Percentiles rank a stretch among this genome's conserved stretches.
Evolutionary conservation across 2,888 invertebrate genomes (phyloP).

Genomic region (Drosophila mercatorum): DNA sequence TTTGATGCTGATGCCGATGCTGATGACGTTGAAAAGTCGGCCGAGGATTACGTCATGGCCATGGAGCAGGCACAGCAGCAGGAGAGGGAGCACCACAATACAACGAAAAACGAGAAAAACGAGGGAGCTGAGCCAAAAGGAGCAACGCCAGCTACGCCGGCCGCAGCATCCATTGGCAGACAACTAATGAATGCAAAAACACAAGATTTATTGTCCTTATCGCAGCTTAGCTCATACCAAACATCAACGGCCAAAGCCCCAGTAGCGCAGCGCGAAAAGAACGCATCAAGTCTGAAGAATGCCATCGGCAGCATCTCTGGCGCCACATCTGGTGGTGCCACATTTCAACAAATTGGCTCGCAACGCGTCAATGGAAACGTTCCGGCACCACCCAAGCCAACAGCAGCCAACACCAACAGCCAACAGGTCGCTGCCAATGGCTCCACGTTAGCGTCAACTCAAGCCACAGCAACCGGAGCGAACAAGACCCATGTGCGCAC

Average conservation of each 20-base stretch:
- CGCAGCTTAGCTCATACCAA: slow-evolving; percentile 71
- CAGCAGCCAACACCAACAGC: slow-evolving; percentile 14
- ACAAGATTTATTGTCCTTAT: slow-evolving; percentile 77
- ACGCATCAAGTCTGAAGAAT: slow-evolving; percentile 51
- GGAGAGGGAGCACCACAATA: slow-evolving; percentile 1
- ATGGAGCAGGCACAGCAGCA: slow-evolving; percentile 22
- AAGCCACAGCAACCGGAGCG: slow-evolving; percentile 40
- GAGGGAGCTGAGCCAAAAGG: slow-evolving; percentile 26
- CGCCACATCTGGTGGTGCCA: slow-evolving; percentile 43
- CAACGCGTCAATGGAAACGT: slow-evolving; percentile 70
- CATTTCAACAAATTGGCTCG: slow-evolving; percentile 77
- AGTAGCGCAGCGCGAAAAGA: slow-evolving; percentile 42
- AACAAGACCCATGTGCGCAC: slow-evolving; percentile 50
- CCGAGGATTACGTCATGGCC: slow-evolving; percentile 66
- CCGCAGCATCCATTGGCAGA: slow-evolving; percentile 35
- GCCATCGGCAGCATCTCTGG: slow-evolving; percentile 41
- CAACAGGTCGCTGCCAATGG: slow-evolving; percentile 40
- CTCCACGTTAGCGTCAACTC: slow-evolving; percentile 25
- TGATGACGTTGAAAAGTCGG: slow-evolving; percentile 50
- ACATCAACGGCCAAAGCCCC: slow-evolving; percentile 44
- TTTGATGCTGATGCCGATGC: slow-evolving; percentile 35
- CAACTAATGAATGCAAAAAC: slow-evolving; percentile 57
- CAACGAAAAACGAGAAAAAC: slow-evolving; percentile 5
- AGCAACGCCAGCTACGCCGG: slow-evolving; percentile 34
- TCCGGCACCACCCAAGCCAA: slow-evolving; percentile 10